Base-by-base conservation (phyloP, 1,140 invertebrate genomes). In the Papilio helenus region DNA sequence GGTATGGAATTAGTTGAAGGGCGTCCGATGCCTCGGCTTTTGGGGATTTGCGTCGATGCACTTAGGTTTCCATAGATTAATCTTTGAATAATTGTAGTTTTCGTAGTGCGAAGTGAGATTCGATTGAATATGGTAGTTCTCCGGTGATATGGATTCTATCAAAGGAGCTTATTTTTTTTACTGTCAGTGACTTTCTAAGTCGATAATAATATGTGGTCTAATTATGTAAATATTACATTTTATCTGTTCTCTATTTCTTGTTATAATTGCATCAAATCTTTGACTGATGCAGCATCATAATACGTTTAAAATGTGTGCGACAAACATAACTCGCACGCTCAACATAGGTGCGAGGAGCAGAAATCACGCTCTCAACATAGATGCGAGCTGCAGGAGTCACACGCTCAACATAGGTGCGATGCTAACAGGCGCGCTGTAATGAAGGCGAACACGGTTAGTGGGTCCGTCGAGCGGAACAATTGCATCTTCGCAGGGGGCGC, bases 371-470 rank as follows among this genome's bases (percentile, higher is more conserved):
- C 61, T 29, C 9, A 26, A 65, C 61, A 34, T 65, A 29, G 61
- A 3, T 65, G 61, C 14, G 61, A 65, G 12, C 3, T 18, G 20
- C 20, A 10, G 26, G 12, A 65, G 26, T 65, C 61, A 65, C 26
- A 34, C 61, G 61, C 61, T 65, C 61, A 26, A 85, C 79, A 81
- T 84, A 81, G 79, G 79, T 81, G 84, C 83, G 82, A 76, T 16
- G 79, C 77, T 77, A 79, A 61, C 74, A 42, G 73, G 74, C 80
- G 80, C 76, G 77, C 74, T 72, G 86, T 89, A 88, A 88, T 87
- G 88, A 88, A 86, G 86, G 83, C 85, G 80, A 87, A 89, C 82
- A 76, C 82, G 79, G 87, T 88, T 89, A 88, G 83, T 80, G 83
- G 79, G 72, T 51, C 83, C 81, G 85, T 83, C 87, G 82, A 72